Conservation (phyloP, 2,113 vertebrate species). For the Brachypodius melanocephalos region DNA sequence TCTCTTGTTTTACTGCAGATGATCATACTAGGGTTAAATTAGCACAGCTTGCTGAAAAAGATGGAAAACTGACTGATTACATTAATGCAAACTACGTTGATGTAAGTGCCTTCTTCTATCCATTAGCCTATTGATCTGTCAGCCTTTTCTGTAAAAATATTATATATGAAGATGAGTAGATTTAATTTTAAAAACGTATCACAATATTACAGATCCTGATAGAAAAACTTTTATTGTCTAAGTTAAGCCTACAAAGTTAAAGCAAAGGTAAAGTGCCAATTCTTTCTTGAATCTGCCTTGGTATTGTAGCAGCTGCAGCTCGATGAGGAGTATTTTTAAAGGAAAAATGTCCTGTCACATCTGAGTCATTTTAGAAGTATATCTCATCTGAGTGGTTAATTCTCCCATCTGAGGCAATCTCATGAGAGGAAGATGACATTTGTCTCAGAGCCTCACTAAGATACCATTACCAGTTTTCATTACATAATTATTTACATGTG, state of each 20-base stretch:
- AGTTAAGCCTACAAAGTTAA: background rate
- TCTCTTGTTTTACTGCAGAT: constrained; percentile 75
- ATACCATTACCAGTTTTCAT: background rate
- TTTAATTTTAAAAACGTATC: background rate
- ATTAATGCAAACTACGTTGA: constrained; percentile 97
- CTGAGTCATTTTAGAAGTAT: background rate
- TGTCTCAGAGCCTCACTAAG: background rate
- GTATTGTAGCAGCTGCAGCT: background rate
- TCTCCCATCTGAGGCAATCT: background rate
- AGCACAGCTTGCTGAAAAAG: constrained; percentile 79
- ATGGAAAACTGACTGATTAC: constrained; percentile 88
- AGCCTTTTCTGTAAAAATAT: background rate
- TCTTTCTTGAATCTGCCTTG: background rate
- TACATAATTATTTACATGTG: background rate
- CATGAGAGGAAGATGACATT: background rate
- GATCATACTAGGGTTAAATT: constrained; percentile 94
- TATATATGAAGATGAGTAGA: background rate
- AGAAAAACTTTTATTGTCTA: background rate
- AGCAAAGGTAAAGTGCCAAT: background rate
- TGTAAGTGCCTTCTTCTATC: constrained; percentile 75
- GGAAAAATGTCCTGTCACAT: background rate
- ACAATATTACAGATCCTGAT: background rate
- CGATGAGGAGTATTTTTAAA: background rate
- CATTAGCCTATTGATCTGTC: background rate
- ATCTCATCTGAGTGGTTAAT: background rate